These are phyloP conservation scores for Platygyra sinensis DNA, from an alignment of 64 coral and sea anemone genomes.

Conservation along the genomic window DNA sequence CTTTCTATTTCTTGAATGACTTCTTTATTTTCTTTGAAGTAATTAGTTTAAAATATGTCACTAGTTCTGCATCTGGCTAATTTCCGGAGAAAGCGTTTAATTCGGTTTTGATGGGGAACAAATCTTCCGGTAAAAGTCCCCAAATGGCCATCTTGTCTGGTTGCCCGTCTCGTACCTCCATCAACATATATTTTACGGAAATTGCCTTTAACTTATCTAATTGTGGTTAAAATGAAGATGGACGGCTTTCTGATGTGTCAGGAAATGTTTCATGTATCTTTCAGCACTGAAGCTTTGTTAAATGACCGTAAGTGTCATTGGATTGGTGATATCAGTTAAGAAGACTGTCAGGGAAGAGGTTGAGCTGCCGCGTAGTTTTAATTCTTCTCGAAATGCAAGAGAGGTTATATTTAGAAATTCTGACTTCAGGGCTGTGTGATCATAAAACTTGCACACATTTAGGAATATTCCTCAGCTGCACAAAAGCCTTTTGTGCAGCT, in stretches of 20 bases:
- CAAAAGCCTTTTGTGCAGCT: no score
- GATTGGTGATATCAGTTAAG: no score
- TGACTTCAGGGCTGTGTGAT: no score
- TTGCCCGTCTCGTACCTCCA: neutral
- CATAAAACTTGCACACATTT: no score
- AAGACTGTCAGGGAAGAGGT: no score
- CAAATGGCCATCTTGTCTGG: neutral
- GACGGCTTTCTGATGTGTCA: neutral
- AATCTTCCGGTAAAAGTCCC: neutral
- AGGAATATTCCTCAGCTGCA: no score
- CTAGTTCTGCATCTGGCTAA: neutral
- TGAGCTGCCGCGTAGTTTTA: no score
- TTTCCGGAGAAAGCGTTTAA: neutral
- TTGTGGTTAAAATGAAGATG: neutral
- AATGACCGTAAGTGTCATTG: no score
- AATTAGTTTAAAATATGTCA: neutral
- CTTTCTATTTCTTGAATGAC: neutral
- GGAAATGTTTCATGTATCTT: neutral
- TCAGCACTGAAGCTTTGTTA: no score
- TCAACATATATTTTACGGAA: neutral
- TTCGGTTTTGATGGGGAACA: neutral
- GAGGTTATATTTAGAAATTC: no score
- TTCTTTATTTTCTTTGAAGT: neutral
- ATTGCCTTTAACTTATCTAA: neutral
- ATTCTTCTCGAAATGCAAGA: no score